A percentile compares a stretch with the other conserved stretches of the same genome.
These are phyloP conservation scores for Phacellophora camtschatica DNA, from an alignment of 30 jellyfish, hydroid and myxozoan species.

Conservation along the genomic window DNA sequence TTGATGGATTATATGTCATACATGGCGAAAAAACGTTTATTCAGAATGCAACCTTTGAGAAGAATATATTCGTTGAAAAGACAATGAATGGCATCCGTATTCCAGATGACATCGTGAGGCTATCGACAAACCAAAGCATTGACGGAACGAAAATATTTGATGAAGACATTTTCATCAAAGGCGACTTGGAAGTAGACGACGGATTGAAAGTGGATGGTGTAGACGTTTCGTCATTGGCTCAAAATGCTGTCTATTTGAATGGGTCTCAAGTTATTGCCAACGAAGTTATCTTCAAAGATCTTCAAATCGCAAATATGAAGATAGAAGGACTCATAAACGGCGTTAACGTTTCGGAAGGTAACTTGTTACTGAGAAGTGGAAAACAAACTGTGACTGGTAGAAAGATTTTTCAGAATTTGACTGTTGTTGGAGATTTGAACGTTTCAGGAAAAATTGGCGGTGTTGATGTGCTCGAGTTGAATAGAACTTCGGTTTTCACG, in stretches of 20 bases:
- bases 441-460: conserved; percentile 43
- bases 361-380: conserved; percentile 40
- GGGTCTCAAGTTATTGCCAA: conserved; percentile 13
- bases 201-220: conserved; percentile 58
- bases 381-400: conserved; percentile 60
- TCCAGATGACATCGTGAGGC: conserved; percentile 46
- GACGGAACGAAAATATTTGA: conserved; percentile 39
- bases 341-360: conserved; percentile 41
- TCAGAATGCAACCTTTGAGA: neutral
- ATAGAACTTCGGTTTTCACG: conserved; percentile 42
- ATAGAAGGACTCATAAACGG: conserved; percentile 49
- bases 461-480: conserved; percentile 33
- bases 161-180: conserved; percentile 36
- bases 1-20: neutral
- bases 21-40: conserved; percentile 37
- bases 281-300: conserved; percentile 7
- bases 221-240: conserved; percentile 52
- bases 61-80: neutral
- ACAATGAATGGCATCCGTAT: conserved; percentile 44
- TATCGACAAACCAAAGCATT: conserved; percentile 42
- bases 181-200: conserved; percentile 34
- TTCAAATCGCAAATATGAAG: neutral
- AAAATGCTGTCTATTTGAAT: conserved; percentile 31
- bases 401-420: conserved; percentile 32
- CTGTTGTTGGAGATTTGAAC: conserved; percentile 6